phyloP scores from a whole-genome alignment of 2,797 vertebrate genomes.

The Pteronotus mesoamericanus region DNA sequence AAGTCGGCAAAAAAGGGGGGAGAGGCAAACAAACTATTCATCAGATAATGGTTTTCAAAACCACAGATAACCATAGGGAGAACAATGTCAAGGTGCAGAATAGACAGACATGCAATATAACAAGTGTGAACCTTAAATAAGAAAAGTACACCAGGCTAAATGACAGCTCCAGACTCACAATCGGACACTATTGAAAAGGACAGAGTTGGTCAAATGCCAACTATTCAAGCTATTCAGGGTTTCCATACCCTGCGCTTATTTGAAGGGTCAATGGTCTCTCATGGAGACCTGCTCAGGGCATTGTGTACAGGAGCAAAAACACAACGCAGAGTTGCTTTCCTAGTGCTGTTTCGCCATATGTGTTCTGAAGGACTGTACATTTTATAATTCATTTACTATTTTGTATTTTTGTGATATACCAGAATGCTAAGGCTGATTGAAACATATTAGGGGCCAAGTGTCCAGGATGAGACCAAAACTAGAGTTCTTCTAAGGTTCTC shows the following conservation, averaged over 20 bases:
- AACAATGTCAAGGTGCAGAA: background rate
- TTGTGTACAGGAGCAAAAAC: background rate
- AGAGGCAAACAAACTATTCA: background rate
- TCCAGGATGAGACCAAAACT: background rate
- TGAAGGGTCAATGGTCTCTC: background rate
- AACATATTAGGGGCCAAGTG: background rate
- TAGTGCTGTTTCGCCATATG: background rate
- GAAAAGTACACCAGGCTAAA: background rate
- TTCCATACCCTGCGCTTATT: background rate
- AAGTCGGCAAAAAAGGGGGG: background rate
- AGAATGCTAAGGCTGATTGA: background rate
- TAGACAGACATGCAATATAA: background rate
- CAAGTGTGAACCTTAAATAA: background rate
- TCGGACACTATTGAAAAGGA: background rate
- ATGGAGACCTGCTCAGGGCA: background rate
- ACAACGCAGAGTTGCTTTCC: background rate
- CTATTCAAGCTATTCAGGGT: background rate
- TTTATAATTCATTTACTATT: background rate
- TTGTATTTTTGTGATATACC: background rate
- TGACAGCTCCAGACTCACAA: background rate
- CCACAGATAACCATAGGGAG: background rate
- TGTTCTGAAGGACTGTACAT: background rate
- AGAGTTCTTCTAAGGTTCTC: background rate
- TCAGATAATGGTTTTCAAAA: conserved; percentile 23
- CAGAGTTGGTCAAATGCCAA: background rate